Conservation (phyloP, 2,888 invertebrate genomes). For the Phorcus lineatus region DNA sequence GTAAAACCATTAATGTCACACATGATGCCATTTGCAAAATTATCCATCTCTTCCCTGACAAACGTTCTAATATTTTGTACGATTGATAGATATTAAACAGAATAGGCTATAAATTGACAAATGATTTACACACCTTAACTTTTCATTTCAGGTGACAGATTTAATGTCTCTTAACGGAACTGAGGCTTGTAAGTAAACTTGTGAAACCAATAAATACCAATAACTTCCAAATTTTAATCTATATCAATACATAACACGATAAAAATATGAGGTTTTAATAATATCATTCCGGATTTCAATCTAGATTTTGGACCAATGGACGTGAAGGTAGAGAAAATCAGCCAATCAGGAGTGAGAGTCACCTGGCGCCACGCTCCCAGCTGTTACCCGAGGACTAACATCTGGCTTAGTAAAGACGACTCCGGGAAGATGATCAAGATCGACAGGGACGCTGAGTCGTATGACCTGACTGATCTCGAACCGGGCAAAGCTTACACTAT, state of each 20-base stretch:
- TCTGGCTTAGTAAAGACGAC: slow-evolving; percentile 28
- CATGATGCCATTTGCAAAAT: too few species aligned
- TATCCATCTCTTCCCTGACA: too few species aligned
- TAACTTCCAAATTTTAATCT: too few species aligned
- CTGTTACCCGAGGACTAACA: slow-evolving; percentile 32
- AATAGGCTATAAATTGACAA: too few species aligned
- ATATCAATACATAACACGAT: too few species aligned
- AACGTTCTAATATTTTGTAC: too few species aligned
- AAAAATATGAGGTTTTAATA: too few species aligned
- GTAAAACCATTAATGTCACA: too few species aligned
- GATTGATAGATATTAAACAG: too few species aligned
- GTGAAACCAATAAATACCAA: too few species aligned
- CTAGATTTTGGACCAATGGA: slow-evolving; percentile 35
- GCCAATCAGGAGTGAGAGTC: slow-evolving; percentile 16
- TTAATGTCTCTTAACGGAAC: slow-evolving; percentile 15
- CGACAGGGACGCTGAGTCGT: slow-evolving; percentile 34
- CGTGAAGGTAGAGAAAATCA: slow-evolving; percentile 16
- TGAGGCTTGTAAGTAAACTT: background rate
- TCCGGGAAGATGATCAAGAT: slow-evolving; percentile 13
- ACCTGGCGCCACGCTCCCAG: slow-evolving; percentile 35
- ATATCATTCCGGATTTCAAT: too few species aligned
- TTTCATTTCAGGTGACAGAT: background rate
- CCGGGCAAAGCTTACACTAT: slow-evolving; percentile 30
- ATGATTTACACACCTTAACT: too few species aligned
- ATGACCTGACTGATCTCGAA: slow-evolving; percentile 28